Conservation (phyloP, 2,888 invertebrate species). For the Eristalinus aeneus region DNA sequence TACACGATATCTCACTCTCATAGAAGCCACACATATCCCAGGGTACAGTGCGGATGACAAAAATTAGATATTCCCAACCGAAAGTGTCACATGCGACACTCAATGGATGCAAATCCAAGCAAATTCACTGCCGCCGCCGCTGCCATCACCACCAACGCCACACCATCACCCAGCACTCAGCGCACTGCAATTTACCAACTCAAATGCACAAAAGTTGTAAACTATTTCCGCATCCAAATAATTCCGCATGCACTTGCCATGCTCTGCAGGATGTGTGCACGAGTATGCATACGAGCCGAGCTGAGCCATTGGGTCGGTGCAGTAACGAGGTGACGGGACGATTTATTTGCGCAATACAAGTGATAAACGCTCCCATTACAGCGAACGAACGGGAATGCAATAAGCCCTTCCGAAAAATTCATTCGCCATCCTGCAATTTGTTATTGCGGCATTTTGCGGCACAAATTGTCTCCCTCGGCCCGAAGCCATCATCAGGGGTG, state of each 20-base stretch:
- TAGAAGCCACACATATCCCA: slow-evolving; percentile 4
- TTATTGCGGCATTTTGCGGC: slow-evolving; percentile 60
- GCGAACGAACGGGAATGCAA: slow-evolving; percentile 51
- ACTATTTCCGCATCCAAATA: slow-evolving; percentile 65
- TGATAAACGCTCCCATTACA: slow-evolving; percentile 68
- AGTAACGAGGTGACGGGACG: slow-evolving; percentile 63
- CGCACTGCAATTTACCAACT: slow-evolving; percentile 56
- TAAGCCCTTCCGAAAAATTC: slow-evolving; percentile 44
- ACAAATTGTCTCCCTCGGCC: slow-evolving; percentile 23
- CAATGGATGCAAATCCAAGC: slow-evolving; percentile 3
- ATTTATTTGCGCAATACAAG: slow-evolving; percentile 68
- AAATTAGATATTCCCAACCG: slow-evolving; percentile 61
- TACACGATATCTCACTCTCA: slow-evolving; percentile 15
- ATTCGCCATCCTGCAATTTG: slow-evolving; percentile 51
- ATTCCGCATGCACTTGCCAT: slow-evolving; percentile 29
- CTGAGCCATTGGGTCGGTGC: slow-evolving; percentile 18
- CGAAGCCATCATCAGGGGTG: neutral
- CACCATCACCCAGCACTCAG: slow-evolving; percentile 7
- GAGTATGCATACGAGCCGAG: neutral
- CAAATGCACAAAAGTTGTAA: slow-evolving; percentile 69
- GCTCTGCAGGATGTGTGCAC: slow-evolving; percentile 9
- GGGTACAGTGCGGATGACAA: slow-evolving; percentile 44
- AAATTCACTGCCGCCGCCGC: slow-evolving; percentile 13
- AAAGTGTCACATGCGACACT: slow-evolving; percentile 46
- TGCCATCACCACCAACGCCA: neutral